These are phyloP conservation scores for Atherinomorus stipes DNA, from an alignment of 2,113 vertebrate species.

Conservation along the genomic window DNA sequence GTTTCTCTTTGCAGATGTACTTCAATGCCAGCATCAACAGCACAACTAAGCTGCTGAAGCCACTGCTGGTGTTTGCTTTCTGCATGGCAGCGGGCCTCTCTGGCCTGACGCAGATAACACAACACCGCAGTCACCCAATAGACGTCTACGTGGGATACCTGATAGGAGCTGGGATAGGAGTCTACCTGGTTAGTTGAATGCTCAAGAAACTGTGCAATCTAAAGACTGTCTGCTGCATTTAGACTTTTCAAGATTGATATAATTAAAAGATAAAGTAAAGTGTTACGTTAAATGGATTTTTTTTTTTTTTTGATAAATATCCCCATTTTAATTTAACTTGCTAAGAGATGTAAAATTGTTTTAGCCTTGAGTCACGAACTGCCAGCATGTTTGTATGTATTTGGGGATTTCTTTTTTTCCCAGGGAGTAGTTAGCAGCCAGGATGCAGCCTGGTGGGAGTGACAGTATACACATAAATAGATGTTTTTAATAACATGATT, in stretches of 20 bases:
- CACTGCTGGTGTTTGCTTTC: slow-evolving; percentile 93
- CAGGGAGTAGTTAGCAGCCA: slow-evolving; percentile 27
- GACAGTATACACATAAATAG: slow-evolving; percentile 36
- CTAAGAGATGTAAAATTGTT: slow-evolving; percentile 4
- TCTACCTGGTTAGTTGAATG: slow-evolving; percentile 91
- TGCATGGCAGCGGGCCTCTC: slow-evolving; percentile 92
- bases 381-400: slow-evolving; percentile 32
- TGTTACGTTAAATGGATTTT: neutral
- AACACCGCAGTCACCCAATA: slow-evolving; percentile 94
- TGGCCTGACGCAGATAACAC: slow-evolving; percentile 95
- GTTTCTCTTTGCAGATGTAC: slow-evolving; percentile 86
- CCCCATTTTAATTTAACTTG: neutral
- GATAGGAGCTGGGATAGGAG: slow-evolving; percentile 92
- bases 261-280: neutral
- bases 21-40: slow-evolving; percentile 95
- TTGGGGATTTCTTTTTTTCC: slow-evolving; percentile 32
- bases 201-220: neutral
- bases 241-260: neutral
- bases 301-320: neutral
- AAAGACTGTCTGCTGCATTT: neutral
- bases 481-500: slow-evolving; percentile 4
- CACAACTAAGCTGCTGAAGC: slow-evolving; percentile 95
- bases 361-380: neutral
- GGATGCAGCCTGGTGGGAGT: slow-evolving; percentile 9
- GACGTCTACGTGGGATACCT: slow-evolving; percentile 96